A percentile compares a stretch with the other conserved stretches of the same genome.
phyloP scores from a whole-genome alignment of 2,888 invertebrate genomes.

The Loripinus fragilis region DNA sequence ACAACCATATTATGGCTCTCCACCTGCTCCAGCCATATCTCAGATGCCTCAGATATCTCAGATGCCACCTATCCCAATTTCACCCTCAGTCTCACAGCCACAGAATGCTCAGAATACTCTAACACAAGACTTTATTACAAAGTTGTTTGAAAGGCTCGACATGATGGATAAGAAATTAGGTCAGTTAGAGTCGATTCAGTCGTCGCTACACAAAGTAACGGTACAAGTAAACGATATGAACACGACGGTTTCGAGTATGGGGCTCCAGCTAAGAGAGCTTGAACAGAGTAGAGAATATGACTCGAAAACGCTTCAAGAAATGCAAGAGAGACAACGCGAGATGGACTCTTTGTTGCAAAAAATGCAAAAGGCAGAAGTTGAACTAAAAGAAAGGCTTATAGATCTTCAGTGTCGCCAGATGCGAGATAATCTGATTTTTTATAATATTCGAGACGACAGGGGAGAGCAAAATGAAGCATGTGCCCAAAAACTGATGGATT shows the following conservation, averaged over 20 bases:
- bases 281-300: neutral
- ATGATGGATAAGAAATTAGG: constrained; percentile 2
- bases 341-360: neutral
- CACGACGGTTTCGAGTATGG: neutral
- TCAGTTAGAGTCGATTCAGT: neutral
- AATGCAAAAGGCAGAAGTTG: neutral
- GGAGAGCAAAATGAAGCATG: neutral
- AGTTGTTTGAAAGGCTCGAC: neutral
- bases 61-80: neutral
- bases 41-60: neutral
- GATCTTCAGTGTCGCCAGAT: neutral
- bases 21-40: neutral
- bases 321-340: neutral
- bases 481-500: no score
- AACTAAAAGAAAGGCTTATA: no score
- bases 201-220: neutral
- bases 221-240: neutral
- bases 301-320: neutral
- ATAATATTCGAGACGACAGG: no score
- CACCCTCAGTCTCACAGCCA: neutral
- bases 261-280: neutral
- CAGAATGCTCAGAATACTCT: neutral
- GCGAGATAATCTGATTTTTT: no score
- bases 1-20: constrained; percentile 10
- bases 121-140: neutral